Evolutionary conservation across 2,888 invertebrate species (phyloP), one percentile per base, ranked within the genome.

Genomic region (Plebejus melissa): DNA sequence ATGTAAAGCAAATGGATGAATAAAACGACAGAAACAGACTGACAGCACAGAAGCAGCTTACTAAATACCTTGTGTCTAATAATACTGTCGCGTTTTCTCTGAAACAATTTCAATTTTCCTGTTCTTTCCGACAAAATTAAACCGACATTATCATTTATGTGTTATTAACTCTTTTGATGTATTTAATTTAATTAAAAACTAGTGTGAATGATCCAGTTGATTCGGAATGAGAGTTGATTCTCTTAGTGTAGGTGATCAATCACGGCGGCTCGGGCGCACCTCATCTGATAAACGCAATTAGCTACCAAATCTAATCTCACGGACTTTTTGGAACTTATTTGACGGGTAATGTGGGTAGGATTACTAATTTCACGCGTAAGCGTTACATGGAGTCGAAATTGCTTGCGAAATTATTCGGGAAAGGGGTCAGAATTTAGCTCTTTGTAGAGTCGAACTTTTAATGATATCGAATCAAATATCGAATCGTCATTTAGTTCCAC

Each of bases 241-340:
- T 89, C 89, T 90, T 88, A 90, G 92, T 91, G 89, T 89, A 89
- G 87, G 93, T 88, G 88, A 93, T 93, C 91, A 93, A 93, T 93
- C 93, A 93, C 80, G 86, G 83, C 83, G 85, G 87, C 85, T 86
- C 87, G 82, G 87, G 84, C 87, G 82, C 88, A 87, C 89, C 91
- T 93, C 91, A 93, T 93, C 93, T 93, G 93, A 93, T 93, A 93
- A 92, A 93, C 86, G 90, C 92, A 93, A 93, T 93, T 93, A 93
- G 93, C 93, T 93, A 93, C 93, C 91, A 91, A 93, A 91, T 91
- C 91, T 92, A 91, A 93, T 93, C 90, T 90, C 81, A 83, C 84
- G 86, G 32, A 32, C 32, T 65, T 65, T 65, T 65, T 36, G 32
- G 65, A 65, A 36, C 65, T 65, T 65, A 65, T 87, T 86, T 85